Conservation (phyloP, 2,888 invertebrate genomes). For the Ophion ellenae region DNA sequence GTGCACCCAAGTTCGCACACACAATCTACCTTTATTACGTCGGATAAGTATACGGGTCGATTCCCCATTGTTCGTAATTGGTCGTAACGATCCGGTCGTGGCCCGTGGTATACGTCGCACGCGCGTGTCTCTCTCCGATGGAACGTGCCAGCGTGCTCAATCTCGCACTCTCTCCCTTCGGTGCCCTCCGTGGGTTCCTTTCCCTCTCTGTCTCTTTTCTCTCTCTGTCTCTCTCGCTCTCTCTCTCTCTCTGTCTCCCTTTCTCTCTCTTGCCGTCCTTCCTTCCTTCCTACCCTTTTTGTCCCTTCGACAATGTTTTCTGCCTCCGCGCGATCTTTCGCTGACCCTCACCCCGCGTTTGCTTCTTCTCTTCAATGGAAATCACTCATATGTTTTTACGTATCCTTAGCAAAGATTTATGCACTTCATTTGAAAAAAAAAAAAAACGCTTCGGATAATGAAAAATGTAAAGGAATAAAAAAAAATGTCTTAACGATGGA, state of each 20-base stretch:
- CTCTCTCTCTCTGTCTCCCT: not conserved
- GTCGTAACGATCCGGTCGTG: conserved; percentile 66
- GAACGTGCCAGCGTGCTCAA: conserved; percentile 55
- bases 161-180: not conserved
- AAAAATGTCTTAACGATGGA: too few species aligned
- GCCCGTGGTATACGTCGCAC: conserved; percentile 47
- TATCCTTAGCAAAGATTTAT: too few species aligned
- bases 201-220: conserved; percentile 2
- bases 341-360: not conserved
- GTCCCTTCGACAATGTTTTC: not conserved
- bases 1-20: conserved; percentile 28
- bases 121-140: conserved; percentile 49
- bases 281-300: not conserved
- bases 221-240: not conserved
- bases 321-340: not conserved
- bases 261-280: not conserved
- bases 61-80: conserved; percentile 71
- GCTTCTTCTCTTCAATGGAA: not conserved
- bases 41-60: conserved; percentile 58
- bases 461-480: too few species aligned
- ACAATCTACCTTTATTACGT: conserved; percentile 45
- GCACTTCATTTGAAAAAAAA: too few species aligned
- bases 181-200: not conserved
- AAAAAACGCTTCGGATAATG: too few species aligned
- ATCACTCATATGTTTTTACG: too few species aligned